Evolutionary conservation across 2,113 vertebrate genomes (phyloP).

Genomic region (Tachysurus fulvidraco): DNA sequence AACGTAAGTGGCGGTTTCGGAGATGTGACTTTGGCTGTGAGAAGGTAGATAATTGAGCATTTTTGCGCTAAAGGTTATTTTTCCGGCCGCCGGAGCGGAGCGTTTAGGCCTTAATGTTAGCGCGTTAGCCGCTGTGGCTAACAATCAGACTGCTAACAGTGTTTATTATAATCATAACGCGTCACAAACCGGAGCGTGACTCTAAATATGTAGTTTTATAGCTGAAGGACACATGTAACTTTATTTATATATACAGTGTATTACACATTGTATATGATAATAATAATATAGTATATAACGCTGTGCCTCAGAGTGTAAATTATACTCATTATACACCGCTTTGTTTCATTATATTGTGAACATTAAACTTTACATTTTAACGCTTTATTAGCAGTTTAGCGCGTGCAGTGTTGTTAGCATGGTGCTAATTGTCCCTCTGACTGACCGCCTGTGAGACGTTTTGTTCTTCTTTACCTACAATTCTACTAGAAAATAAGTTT

Average conservation of each 20-base stretch:
- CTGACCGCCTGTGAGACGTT: neutral
- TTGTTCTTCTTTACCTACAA: neutral
- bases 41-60: constrained; percentile 21
- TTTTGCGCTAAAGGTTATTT: constrained; percentile 55
- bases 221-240: too few relatives aligned
- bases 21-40: constrained; percentile 27
- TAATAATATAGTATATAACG: neutral
- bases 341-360: neutral
- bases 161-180: neutral
- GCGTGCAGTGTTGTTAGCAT: constrained; percentile 21
- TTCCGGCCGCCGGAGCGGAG: constrained; percentile 59
- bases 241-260: neutral
- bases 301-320: too few relatives aligned
- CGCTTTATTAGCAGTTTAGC: neutral
- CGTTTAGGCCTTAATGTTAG: constrained; percentile 50
- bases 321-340: neutral
- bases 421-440: neutral
- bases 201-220: neutral
- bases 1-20: constrained; percentile 59
- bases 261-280: neutral
- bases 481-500: too few relatives aligned
- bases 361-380: neutral
- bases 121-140: constrained; percentile 58
- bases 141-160: neutral
- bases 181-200: neutral